These are phyloP conservation scores for Discoglossus pictus DNA, from an alignment of 2,797 vertebrate species.

Conservation along the genomic window DNA sequence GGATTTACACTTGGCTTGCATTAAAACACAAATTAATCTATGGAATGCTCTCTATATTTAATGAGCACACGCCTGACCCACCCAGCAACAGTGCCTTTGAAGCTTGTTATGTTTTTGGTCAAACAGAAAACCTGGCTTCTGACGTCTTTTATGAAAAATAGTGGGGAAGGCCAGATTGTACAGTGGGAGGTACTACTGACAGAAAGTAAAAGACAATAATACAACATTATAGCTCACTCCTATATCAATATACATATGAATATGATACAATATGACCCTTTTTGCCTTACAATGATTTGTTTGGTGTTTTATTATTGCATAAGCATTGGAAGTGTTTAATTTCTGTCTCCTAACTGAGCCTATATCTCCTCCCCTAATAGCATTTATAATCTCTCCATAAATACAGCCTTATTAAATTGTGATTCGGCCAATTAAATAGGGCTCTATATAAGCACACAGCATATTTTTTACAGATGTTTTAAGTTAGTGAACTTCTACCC, in stretches of 20 bases:
- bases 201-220: background rate
- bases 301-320: too few relatives aligned
- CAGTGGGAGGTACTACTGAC: conserved; percentile 1
- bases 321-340: too few relatives aligned
- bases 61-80: conserved; percentile 47
- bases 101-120: conserved; percentile 46
- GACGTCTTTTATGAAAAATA: conserved; percentile 23
- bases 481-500: too few relatives aligned
- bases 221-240: background rate
- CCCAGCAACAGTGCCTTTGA: conserved; percentile 50
- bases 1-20: conserved; percentile 50
- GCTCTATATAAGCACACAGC: too few relatives aligned
- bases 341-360: too few relatives aligned
- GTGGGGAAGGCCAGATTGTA: background rate
- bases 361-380: too few relatives aligned
- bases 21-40: conserved; percentile 46
- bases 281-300: too few relatives aligned
- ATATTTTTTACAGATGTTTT: too few relatives aligned
- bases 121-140: conserved; percentile 35
- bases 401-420: too few relatives aligned
- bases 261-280: background rate
- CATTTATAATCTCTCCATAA: too few relatives aligned
- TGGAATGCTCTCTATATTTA: conserved; percentile 45
- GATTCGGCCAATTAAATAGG: too few relatives aligned
- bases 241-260: background rate